Percentiles rank a stretch among this genome's conserved stretches.
phyloP scores from a whole-genome alignment of 2,797 vertebrate genomes.

The Morelia viridis region DNA sequence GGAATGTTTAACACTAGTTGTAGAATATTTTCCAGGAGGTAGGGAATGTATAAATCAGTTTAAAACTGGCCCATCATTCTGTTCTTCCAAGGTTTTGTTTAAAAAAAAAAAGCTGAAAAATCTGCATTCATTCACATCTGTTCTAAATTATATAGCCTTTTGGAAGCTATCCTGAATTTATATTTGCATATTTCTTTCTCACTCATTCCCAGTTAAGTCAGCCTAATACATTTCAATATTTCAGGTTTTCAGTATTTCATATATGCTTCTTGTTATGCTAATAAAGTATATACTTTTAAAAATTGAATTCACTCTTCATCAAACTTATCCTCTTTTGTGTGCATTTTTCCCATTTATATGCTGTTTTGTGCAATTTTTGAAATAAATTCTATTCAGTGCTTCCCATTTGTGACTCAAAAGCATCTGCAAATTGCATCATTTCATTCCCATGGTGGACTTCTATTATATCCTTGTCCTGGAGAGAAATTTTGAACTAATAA shows the following conservation, averaged over 20 bases:
- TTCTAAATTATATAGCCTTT: not conserved
- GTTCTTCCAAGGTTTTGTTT: not conserved
- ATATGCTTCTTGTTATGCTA: not conserved
- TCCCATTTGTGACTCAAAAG: not conserved
- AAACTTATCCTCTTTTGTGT: not conserved
- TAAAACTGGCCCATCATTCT: not conserved
- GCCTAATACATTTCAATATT: not conserved
- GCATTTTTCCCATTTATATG: not conserved
- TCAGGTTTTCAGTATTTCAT: too few relatives aligned
- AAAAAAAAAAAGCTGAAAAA: not conserved
- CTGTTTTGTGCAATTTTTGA: not conserved
- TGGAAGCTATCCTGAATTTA: not conserved
- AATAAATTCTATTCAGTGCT: not conserved
- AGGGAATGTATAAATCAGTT: not conserved
- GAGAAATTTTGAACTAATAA: not conserved
- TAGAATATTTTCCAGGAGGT: not conserved
- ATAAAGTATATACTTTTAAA: not conserved
- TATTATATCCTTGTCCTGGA: not conserved
- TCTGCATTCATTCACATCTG: not conserved
- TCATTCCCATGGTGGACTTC: not conserved
- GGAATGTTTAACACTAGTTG: not conserved
- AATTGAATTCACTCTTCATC: not conserved
- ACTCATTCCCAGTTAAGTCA: not conserved
- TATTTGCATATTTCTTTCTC: not conserved
- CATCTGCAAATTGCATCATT: not conserved